Evolutionary conservation across 2,113 vertebrate genomes (phyloP).

Genomic region (Psittacara wagleri): DNA sequence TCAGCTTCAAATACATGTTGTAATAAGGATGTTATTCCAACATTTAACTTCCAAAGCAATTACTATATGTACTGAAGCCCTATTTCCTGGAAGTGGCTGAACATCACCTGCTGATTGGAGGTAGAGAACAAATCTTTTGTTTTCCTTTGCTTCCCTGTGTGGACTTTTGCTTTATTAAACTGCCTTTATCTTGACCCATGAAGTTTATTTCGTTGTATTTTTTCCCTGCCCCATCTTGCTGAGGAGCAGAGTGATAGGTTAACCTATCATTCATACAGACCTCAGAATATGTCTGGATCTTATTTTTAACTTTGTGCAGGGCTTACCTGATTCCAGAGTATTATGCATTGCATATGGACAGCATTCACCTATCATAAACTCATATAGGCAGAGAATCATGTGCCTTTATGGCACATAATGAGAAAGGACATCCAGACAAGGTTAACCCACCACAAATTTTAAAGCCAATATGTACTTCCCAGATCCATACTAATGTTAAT

Average conservation of each 20-base stretch:
- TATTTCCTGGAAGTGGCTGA: not conserved
- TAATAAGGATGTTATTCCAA: not conserved
- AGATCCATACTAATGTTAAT: not conserved
- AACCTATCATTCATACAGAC: not conserved
- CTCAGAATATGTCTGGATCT: not conserved
- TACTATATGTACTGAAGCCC: not conserved
- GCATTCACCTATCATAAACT: not conserved
- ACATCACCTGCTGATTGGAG: not conserved
- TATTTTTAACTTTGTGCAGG: not conserved
- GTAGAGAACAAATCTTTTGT: not conserved
- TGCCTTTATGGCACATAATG: accelerated
- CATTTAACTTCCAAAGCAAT: not conserved
- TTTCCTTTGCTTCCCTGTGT: not conserved
- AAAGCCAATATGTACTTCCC: not conserved
- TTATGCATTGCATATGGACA: accelerated
- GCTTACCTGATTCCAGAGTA: not conserved
- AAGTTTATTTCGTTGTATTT: not conserved
- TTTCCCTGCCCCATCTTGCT: not conserved
- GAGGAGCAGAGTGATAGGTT: not conserved
- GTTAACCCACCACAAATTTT: not conserved
- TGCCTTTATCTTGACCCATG: not conserved
- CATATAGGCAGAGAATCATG: not conserved
- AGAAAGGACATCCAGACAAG: not conserved
- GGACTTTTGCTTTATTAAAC: not conserved
- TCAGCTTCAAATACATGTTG: not conserved